A percentile compares a stretch with the other conserved stretches of the same genome.
phyloP scores from a whole-genome alignment of 1,140 invertebrate genomes.

The Leptopilina boulardi region DNA sequence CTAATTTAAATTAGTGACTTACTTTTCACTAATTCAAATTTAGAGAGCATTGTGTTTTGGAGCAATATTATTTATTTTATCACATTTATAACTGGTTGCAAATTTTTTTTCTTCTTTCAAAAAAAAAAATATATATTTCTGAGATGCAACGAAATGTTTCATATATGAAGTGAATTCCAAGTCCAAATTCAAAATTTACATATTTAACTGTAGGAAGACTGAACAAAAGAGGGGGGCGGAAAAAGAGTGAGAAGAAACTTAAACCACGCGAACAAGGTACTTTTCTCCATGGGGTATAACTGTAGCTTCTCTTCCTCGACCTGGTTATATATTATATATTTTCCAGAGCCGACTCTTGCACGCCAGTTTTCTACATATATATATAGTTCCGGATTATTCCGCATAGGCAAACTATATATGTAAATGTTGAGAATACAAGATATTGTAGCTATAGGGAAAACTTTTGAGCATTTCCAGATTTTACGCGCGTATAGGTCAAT shows the following conservation, averaged over 20 bases:
- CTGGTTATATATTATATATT: slow-evolving; percentile 8
- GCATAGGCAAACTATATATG: slow-evolving; percentile 8
- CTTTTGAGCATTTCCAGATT: background rate
- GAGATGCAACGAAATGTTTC: background rate
- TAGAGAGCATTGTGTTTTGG: too few relatives aligned
- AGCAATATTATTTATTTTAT: too few relatives aligned
- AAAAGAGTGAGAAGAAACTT: background rate
- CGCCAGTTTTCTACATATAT: too few relatives aligned
- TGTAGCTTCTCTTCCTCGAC: background rate
- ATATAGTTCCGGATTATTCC: slow-evolving; percentile 16
- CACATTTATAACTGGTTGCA: background rate
- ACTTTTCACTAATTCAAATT: too few relatives aligned
- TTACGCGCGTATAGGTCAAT: background rate
- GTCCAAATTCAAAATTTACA: slow-evolving; percentile 9
- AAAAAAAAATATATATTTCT: background rate
- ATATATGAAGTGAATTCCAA: background rate
- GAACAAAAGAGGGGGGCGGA: background rate
- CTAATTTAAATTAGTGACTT: too few relatives aligned
- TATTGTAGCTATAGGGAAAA: slow-evolving; percentile 2
- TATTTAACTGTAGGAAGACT: background rate
- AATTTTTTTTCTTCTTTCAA: background rate
- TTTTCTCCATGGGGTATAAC: background rate
- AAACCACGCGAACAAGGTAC: slow-evolving; percentile 12
- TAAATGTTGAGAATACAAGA: background rate
- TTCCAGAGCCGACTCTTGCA: background rate